Evolutionary conservation across 2,888 invertebrate species (phyloP).

Genomic region (Lasioglossum zephyrum): DNA sequence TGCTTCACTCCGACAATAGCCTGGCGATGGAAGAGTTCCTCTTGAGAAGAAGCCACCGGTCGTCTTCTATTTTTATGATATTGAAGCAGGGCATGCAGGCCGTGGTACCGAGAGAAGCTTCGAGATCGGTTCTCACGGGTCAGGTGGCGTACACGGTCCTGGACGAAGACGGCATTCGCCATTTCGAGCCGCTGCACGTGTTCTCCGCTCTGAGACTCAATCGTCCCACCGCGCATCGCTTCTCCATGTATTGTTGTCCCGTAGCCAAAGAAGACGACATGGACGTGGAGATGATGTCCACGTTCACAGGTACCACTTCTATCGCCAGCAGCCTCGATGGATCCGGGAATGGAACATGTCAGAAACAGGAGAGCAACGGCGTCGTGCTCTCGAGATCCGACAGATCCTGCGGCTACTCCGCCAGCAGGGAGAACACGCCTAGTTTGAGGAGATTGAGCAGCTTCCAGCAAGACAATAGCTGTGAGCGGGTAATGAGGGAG

Average conservation of each 20-base stretch:
- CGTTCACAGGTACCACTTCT: conserved; percentile 77
- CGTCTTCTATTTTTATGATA: conserved; percentile 88
- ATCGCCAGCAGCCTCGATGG: conserved; percentile 82
- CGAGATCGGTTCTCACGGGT: conserved; percentile 90
- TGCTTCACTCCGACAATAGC: conserved; percentile 89
- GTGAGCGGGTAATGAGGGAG: conserved; percentile 61
- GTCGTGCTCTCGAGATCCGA: conserved; percentile 76
- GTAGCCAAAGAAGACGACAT: conserved; percentile 86
- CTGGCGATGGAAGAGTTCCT: conserved; percentile 92
- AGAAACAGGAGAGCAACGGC: conserved; percentile 72
- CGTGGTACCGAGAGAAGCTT: conserved; percentile 91
- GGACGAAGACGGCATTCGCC: conserved; percentile 91
- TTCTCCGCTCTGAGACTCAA: conserved; percentile 89
- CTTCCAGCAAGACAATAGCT: conserved; percentile 71
- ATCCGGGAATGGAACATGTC: conserved; percentile 81
- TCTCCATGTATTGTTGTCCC: conserved; percentile 88
- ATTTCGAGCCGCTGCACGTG: conserved; percentile 91
- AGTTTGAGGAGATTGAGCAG: conserved; percentile 86
- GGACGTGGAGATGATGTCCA: conserved; percentile 76
- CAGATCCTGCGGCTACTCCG: conserved; percentile 72
- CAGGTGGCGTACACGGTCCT: conserved; percentile 91
- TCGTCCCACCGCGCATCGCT: conserved; percentile 88
- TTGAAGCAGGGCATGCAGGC: conserved; percentile 91
- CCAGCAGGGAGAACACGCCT: conserved; percentile 86
- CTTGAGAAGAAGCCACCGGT: conserved; percentile 86